Base-by-base conservation (phyloP, 2,797 vertebrate genomes). In the Cuculus canorus region DNA sequence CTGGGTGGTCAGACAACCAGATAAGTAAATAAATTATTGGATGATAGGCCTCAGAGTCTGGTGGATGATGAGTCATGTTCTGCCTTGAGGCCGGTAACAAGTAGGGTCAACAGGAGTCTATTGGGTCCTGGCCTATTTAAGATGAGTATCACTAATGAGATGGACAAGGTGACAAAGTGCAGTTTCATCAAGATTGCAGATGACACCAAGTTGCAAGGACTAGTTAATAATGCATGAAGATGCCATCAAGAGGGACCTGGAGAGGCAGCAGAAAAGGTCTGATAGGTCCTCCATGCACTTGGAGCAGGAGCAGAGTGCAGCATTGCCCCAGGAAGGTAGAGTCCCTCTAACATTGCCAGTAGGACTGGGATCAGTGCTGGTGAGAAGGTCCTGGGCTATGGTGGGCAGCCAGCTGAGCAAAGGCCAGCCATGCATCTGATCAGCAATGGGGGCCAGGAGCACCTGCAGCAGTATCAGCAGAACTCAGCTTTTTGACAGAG, bases 321-420 rank as follows among this genome's bases (percentile, higher is more conserved):
- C 25, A 30, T 11, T 61, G 23, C 2, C 7, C 5, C 5, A 7
- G 21, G n/a, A 12, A 56, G 50, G 25, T 6, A 24, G 59, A 32
- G 18, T 52, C 9, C 45, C 5, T 4, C 15, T 43, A 41, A 16
- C 13, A 69, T 28, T 33, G 43, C 35, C 1, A 0, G 10, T 60
- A 32, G n/a, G 41, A 28, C 11, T 16, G 14, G 17, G 9, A 11
- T 33, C 7, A 10, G 17, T 2, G 0, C 10, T 19, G 12, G 8
- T 14, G 17, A 70, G 37, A 52, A 81, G 21, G 11, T 50, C 14
- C 28, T 10, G 13, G 13, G 27, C 19, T 5, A 4, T 37, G 17
- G n/a, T 30, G 15, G 28, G 28, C 30, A 60, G 53, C 16, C 53
- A 52, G 24, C 28, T 52, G 17, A 53, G n/a, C 60, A 73, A 27